Base-by-base conservation (phyloP, 2,888 invertebrate genomes). In the Eupelmus urozonus region DNA sequence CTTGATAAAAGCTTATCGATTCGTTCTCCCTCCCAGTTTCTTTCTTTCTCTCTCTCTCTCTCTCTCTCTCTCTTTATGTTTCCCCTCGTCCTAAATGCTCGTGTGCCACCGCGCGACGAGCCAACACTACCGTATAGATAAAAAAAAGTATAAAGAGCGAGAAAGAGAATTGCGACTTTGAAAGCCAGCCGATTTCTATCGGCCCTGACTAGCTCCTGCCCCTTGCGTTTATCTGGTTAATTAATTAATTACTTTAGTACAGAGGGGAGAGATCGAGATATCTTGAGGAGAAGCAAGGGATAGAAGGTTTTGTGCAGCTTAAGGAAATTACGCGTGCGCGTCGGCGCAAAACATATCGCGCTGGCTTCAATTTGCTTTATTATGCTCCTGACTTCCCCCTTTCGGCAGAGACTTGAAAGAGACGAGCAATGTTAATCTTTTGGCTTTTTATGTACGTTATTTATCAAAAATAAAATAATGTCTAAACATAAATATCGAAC, bases 171-270 rank as follows among this genome's bases (percentile, higher is more conserved):
- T n/a, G n/a, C n/a, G n/a, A n/a, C n/a, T n/a, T n/a, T n/a, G n/a
- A n/a, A n/a, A n/a, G 63, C 23, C 40, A 25, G 40, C 18, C 53
- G 62, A 70, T 70, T 45, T 70, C 18, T 42, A 59, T 45, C 51
- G 18, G 25, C 34, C 1, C n/a, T 25, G 11, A n/a, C 29, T 18
- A 27, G 55, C 40, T 69, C 55, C 55, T 25, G 55, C 55, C 55
- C n/a, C 18, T 5, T 20, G 67, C 62, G 69, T 63, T 76, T 63
- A 62, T 62, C 51, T 51, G 25, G 45, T 74, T 75, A 75, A 75
- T 75, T 59, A 75, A 75, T 75, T 67, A 75, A 75, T 75, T 60
- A 75, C 60, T 53, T 75, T 75, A 75, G 74, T 16, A 23, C 57
- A 57, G 16, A 40, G 9, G n/a, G 20, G 57, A 16, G 40, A 55